Percentiles rank a stretch among this genome's conserved stretches.
These are phyloP conservation scores for Dendrolimus punctatus DNA, from an alignment of 1,140 invertebrate genomes.

Conservation along the genomic window DNA sequence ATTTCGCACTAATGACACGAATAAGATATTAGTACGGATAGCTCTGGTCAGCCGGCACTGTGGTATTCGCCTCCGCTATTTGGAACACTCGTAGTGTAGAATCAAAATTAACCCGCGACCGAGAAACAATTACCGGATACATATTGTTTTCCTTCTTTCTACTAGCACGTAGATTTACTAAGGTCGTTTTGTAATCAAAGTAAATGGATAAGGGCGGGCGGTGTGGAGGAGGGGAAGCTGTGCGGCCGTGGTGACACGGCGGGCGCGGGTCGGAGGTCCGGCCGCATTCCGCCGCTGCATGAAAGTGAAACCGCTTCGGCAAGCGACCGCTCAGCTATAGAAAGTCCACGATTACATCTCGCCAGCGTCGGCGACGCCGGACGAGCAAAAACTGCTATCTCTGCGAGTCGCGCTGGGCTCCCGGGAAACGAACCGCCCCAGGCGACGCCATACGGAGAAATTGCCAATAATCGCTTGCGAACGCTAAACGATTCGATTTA, in stretches of 20 bases:
- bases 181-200: background rate
- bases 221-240: slow-evolving; percentile 9
- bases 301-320: slow-evolving; percentile 63
- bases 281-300: slow-evolving; percentile 55
- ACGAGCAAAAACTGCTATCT: slow-evolving; percentile 56
- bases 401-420: slow-evolving; percentile 25
- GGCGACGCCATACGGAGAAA: slow-evolving; percentile 34
- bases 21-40: slow-evolving; percentile 68
- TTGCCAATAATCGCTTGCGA: slow-evolving; percentile 33
- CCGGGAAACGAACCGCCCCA: slow-evolving; percentile 44
- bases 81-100: slow-evolving; percentile 44
- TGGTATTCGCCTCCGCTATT: slow-evolving; percentile 45
- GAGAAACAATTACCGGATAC: background rate
- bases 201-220: slow-evolving; percentile 12
- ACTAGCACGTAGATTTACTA: too few relatives aligned
- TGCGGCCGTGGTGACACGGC: slow-evolving; percentile 30
- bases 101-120: slow-evolving; percentile 36
- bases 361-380: slow-evolving; percentile 33
- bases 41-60: slow-evolving; percentile 25
- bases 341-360: slow-evolving; percentile 67
- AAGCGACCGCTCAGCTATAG: slow-evolving; percentile 52
- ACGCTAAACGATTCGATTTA: slow-evolving; percentile 35
- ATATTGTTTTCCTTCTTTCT: too few relatives aligned
- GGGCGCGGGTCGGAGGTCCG: slow-evolving; percentile 58
- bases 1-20: slow-evolving; percentile 69